Conservation (phyloP, 2,797 vertebrate species). For the Melanotaenia nigrans region DNA sequence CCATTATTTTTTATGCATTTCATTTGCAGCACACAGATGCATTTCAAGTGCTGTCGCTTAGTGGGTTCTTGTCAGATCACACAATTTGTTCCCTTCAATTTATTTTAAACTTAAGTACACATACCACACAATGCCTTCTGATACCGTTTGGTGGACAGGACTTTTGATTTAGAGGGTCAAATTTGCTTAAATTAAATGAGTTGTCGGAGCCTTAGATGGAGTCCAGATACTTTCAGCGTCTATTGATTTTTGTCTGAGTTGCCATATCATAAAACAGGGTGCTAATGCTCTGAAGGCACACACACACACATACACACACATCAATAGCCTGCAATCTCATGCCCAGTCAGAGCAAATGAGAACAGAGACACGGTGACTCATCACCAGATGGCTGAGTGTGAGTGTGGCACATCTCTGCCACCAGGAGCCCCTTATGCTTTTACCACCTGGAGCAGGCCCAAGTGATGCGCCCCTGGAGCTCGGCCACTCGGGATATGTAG, state of each 20-base stretch:
- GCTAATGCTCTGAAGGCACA: slow-evolving; percentile 46
- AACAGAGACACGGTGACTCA: slow-evolving; percentile 74
- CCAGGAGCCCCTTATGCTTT: slow-evolving; percentile 78
- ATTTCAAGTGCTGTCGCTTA: slow-evolving; percentile 10
- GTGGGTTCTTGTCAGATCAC: neutral
- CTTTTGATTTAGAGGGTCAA: slow-evolving; percentile 31
- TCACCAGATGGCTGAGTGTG: slow-evolving; percentile 77
- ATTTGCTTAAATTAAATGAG: slow-evolving; percentile 36
- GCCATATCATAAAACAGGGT: slow-evolving; percentile 44
- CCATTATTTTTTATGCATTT: slow-evolving; percentile 38
- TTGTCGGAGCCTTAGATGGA: slow-evolving; percentile 46
- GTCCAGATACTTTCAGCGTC: slow-evolving; percentile 43
- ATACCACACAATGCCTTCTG: neutral
- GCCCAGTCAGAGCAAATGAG: slow-evolving; percentile 64
- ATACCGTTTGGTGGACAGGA: slow-evolving; percentile 8
- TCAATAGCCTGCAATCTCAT: slow-evolving; percentile 35
- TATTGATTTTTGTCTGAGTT: slow-evolving; percentile 41
- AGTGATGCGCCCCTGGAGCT: slow-evolving; percentile 50
- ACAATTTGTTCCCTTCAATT: slow-evolving; percentile 14
- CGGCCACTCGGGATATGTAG: slow-evolving; percentile 33
- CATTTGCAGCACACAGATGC: slow-evolving; percentile 36
- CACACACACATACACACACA: slow-evolving; percentile 14
- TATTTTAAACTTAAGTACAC: neutral
- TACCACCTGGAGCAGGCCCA: slow-evolving; percentile 72
- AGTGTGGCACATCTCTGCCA: slow-evolving; percentile 69